Evolutionary conservation across 2,888 invertebrate species (phyloP), one percentile per base, ranked within the genome.

Genomic region (Crossocerus cetratus): DNA sequence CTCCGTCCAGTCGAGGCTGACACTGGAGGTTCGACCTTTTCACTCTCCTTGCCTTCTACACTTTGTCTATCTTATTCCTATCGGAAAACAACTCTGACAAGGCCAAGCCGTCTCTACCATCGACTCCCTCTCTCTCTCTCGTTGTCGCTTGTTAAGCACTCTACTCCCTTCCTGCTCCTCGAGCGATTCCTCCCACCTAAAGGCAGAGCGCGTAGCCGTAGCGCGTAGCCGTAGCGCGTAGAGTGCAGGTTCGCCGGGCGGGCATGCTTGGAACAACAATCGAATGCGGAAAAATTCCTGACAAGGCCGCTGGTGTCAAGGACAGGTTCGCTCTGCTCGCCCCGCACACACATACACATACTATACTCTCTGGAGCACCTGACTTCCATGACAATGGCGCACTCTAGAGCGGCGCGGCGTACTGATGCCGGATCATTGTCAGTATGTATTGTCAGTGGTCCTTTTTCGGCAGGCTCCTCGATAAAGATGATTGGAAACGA

Each of bases 241-340:
- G 45, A 32, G 13, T 67, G 58, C 74, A 63, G 32, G 53, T 57
- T 67, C 71, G 60, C 16, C 56, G 54, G 54, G 58, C 65, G 63
- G 54, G 58, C 65, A 65, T 49, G 74, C 74, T 61, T 62, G 69
- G 65, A 72, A 77, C 76, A 75, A 81, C 81, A 82, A 85, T 81
- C 78, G 84, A 83, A 85, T 76, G 81, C 83, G 84, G 84, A 87
- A 87, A 83, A 87, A 88, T 87, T 86, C 84, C 82, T 86, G 80
- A 82, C 86, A 87, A 87, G 86, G 86, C 81, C 85, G 81, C 67
- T 70, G 84, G 77, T 86, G 87, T 86, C 86, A 88, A 87, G 87
- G 88, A 76, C 83, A 77, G 45, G 58, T 1, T 32, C 4, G 8
- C 32, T 32, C 32, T 32, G 32, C 8, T 32, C 32, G 8, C 8